Base-by-base conservation (phyloP, 2,113 vertebrate genomes). In the Chaetodon trifascialis region DNA sequence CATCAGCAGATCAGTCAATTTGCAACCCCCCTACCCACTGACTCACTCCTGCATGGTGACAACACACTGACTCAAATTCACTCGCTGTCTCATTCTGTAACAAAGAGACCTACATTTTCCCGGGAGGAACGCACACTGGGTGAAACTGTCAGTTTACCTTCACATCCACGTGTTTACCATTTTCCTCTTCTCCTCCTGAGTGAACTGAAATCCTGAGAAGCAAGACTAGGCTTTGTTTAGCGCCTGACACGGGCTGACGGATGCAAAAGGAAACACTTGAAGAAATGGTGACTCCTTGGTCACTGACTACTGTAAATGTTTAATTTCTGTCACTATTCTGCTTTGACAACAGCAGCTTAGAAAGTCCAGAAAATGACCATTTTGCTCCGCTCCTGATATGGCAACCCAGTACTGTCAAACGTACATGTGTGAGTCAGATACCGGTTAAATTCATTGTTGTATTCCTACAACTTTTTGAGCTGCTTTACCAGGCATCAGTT, bases 21-120 rank as follows among this genome's bases (percentile, higher is more conserved):
- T 46, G 38, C 56, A 47, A 9, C 55, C 40, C 49, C 12, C 47
- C 11, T 36, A 44, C 65, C 17, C 54, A 51, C 44, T 81, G 87
- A 91, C 82, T 89, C 89, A 82, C 12, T 44, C 68, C 75, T 70
- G 25, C 40, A 40, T 7, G 74, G 71, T 89, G 87, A 90, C 85
- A 77, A 59, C 83, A 89, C 3, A 34, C 23, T 87, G 88, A 87
- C 76, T 92, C 75, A 74, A 84, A 64, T 63, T 52, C 34, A 63
- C 52, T 64, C 46, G 63, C 62, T 11, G 59, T 16, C 49, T 47
- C 58, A 17, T 19, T 34, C n/a, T 17, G 38, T 19, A 68, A 80
- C 56, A 85, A 76, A 80, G 62, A 76, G 12, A 55, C 6, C 21
- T 1, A 4, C 9, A 49, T 40, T 47, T 40, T 47, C 49, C 44